These are phyloP conservation scores for Philotrypesis tridentata DNA, from an alignment of 1,140 invertebrate genomes.

Conservation along the genomic window DNA sequence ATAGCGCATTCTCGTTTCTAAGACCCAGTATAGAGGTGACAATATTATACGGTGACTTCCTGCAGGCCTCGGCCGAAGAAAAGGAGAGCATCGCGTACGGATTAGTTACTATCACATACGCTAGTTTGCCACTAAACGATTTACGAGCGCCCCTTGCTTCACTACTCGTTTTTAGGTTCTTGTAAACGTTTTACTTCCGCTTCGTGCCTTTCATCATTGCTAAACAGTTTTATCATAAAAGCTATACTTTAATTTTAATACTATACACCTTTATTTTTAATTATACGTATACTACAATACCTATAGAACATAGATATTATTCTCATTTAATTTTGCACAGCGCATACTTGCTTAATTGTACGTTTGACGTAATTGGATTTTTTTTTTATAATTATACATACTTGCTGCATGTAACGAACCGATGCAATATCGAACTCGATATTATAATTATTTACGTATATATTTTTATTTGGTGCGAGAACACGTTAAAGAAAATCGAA, in stretches of 20 bases:
- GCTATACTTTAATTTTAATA: conserved; percentile 39
- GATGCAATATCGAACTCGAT: conserved; percentile 3
- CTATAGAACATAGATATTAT: neutral
- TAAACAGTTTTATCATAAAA: conserved; percentile 50
- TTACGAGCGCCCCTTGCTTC: conserved; percentile 46
- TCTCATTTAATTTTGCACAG: conserved; percentile 30
- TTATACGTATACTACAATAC: neutral
- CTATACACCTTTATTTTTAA: conserved; percentile 31
- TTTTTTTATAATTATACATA: neutral
- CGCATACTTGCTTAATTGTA: conserved; percentile 30
- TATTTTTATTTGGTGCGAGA: conserved; percentile 10
- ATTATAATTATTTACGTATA: conserved; percentile 8
- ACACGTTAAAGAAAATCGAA: conserved; percentile 14
- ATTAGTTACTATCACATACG: conserved; percentile 60
- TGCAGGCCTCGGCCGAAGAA: conserved; percentile 19
- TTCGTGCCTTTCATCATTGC: conserved; percentile 44
- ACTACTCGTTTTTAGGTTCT: conserved; percentile 45
- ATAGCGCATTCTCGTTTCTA: conserved; percentile 30
- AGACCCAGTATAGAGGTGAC: conserved; percentile 20
- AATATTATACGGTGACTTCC: conserved; percentile 48
- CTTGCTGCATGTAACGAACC: conserved; percentile 22
- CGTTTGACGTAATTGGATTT: conserved; percentile 25
- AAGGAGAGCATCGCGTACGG: conserved; percentile 55
- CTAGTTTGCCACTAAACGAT: conserved; percentile 54
- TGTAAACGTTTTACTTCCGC: conserved; percentile 26